Evolutionary conservation across 1,140 invertebrate species (phyloP).

Genomic region (Brachionus asplanchnoidis): DNA sequence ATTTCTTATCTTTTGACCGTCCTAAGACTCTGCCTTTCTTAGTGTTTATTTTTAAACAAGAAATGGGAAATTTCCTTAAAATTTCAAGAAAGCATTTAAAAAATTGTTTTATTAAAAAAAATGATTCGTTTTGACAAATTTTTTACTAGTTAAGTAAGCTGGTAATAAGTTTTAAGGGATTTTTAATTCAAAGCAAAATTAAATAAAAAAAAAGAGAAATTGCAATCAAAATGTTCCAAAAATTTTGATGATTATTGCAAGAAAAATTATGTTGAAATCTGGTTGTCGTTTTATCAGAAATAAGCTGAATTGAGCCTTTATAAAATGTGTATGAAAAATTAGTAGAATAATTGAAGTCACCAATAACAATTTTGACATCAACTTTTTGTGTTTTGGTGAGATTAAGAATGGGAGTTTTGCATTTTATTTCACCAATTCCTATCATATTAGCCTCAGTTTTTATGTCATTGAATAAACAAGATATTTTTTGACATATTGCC

Average conservation of each 20-base stretch:
- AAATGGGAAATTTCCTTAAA: too few relatives aligned
- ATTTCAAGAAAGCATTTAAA: too few relatives aligned
- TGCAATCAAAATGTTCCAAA: too few relatives aligned
- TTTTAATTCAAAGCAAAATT: background rate
- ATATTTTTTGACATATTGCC: constrained; percentile 18
- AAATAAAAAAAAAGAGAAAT: background rate
- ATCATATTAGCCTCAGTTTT: background rate
- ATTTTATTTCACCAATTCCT: constrained; percentile 13
- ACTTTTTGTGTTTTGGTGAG: background rate
- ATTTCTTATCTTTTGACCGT: too few relatives aligned
- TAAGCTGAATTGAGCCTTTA: background rate
- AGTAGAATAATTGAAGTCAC: background rate
- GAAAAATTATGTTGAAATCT: background rate
- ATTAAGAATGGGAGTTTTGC: constrained; percentile 5
- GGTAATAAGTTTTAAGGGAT: background rate
- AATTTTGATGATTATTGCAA: background rate
- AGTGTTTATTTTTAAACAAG: too few relatives aligned
- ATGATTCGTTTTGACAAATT: too few relatives aligned
- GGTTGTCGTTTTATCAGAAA: background rate
- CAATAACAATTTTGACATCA: background rate
- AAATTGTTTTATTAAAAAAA: background rate
- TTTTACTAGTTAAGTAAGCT: too few relatives aligned
- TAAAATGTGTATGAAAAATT: constrained; percentile 10
- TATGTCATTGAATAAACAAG: background rate
- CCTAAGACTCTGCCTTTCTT: too few relatives aligned